Evolutionary conservation across 2,888 invertebrate genomes (phyloP).

Genomic region (Himalopsyche kuldschensis): DNA sequence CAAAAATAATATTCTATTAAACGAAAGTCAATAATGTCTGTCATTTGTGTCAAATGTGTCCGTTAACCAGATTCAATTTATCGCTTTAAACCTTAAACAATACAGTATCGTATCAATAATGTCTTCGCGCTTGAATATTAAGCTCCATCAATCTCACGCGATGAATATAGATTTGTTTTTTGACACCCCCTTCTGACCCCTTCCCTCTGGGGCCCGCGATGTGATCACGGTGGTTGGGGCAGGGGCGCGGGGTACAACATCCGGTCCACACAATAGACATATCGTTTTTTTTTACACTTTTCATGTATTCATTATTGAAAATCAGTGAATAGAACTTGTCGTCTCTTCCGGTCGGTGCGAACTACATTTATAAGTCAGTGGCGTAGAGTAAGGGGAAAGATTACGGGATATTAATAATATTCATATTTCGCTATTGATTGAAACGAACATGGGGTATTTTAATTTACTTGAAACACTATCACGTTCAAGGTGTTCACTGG

Average conservation of each 20-base stretch:
- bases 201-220: neutral
- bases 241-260: conserved; percentile 20
- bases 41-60: neutral
- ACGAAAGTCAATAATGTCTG: too few species aligned
- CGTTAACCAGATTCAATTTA: neutral
- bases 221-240: neutral
- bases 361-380: conserved; percentile 14
- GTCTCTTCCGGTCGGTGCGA: conserved; percentile 36
- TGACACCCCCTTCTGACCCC: neutral
- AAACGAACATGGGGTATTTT: too few species aligned
- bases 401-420: too few species aligned
- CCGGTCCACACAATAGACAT: conserved; percentile 35
- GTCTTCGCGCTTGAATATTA: neutral
- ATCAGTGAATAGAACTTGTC: conserved; percentile 40
- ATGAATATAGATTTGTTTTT: conserved; percentile 12
- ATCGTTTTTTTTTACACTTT: conserved; percentile 38
- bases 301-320: conserved; percentile 40
- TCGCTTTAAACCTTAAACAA: neutral
- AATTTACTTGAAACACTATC: too few species aligned
- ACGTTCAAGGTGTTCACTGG: too few species aligned
- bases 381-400: conserved; percentile 5
- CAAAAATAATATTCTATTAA: too few species aligned
- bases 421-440: too few species aligned
- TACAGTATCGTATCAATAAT: neutral
- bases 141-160: conserved; percentile 10